Evolutionary conservation across 2,888 invertebrate genomes (phyloP), one percentile per base, ranked within the genome.

Genomic region (Philereme transversata): DNA sequence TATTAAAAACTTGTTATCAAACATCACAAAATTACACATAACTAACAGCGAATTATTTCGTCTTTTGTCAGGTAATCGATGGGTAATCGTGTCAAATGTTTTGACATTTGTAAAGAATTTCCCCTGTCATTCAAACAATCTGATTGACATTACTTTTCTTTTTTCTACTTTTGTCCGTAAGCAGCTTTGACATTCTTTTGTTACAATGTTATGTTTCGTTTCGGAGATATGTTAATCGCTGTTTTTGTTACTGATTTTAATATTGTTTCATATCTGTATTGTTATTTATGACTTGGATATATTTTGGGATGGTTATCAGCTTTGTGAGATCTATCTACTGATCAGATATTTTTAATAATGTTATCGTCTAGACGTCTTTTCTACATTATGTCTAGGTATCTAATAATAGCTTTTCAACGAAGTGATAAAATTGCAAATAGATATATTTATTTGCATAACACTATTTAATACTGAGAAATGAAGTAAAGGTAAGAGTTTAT

Each of bases 91-190:
- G 74, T 82, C 81, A 81, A 78, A 78, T 81, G 67, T 82, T 82
- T 72, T 81, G 82, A 83, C 82, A 73, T 73, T 67, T 76, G 69
- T 68, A 77, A 76, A 71, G 73, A 73, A 78, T 78, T 75, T 72
- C 67, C 69, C 62, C 47, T 70, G 70, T 75, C 75, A 74, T 72
- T 68, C 62, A 64, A 54, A 73, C 78, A 77, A 77, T 77, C 71
- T 65, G 69, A 70, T 74, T 74, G 74, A 72, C 69, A 69, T 74
- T 75, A 77, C 73, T 75, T 74, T 75, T 2, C 22, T 22, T 22
- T 22, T 22, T 22, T 75, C 70, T 74, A 60, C 61, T 56, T 64
- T 66, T 68, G 61, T 64, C 38, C 54, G 41, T 6, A n/a, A n/a
- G 53, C 60, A 64, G 62, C 60, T 67, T 62, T 66, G 62, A 67